A percentile compares a stretch with the other conserved stretches of the same genome.
phyloP scores from a whole-genome alignment of 1,140 invertebrate genomes.

The Arctopsyche grandis region DNA sequence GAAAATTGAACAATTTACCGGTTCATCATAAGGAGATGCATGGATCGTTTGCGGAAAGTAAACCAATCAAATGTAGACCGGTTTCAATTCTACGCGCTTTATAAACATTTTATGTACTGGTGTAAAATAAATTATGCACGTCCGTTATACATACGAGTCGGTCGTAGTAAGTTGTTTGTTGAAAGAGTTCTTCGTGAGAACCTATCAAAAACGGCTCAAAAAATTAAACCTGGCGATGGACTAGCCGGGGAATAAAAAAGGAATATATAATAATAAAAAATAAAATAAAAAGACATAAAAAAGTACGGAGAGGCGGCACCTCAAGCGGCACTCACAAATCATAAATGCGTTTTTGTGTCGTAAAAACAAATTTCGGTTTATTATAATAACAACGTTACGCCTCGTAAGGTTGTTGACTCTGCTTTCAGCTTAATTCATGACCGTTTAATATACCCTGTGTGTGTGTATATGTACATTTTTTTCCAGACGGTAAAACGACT shows the following conservation, averaged over 20 bases:
- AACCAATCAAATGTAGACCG: too few relatives aligned
- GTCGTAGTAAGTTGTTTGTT: background rate
- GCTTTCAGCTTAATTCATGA: constrained; percentile 14
- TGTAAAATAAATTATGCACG: constrained; percentile 36
- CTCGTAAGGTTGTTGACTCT: constrained; percentile 13
- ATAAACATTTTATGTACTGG: too few relatives aligned
- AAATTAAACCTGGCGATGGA: background rate
- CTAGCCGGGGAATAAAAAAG: too few relatives aligned
- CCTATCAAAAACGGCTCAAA: background rate
- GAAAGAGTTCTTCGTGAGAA: constrained; percentile 8
- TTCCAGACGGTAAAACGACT: background rate
- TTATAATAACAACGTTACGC: constrained; percentile 16
- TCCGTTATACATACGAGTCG: background rate
- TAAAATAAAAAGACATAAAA: too few relatives aligned
- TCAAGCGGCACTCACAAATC: constrained; percentile 10
- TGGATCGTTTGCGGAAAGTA: too few relatives aligned
- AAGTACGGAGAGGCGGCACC: too few relatives aligned
- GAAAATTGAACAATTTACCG: too few relatives aligned
- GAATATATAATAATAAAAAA: too few relatives aligned
- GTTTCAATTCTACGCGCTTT: too few relatives aligned
- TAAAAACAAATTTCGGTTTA: constrained; percentile 25
- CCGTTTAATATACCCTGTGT: background rate
- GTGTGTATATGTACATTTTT: background rate
- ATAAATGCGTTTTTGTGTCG: constrained; percentile 24
- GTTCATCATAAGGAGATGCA: too few relatives aligned